These are phyloP conservation scores for Poeciliopsis retropinna DNA, from an alignment of 2,113 vertebrate species.

Conservation along the genomic window DNA sequence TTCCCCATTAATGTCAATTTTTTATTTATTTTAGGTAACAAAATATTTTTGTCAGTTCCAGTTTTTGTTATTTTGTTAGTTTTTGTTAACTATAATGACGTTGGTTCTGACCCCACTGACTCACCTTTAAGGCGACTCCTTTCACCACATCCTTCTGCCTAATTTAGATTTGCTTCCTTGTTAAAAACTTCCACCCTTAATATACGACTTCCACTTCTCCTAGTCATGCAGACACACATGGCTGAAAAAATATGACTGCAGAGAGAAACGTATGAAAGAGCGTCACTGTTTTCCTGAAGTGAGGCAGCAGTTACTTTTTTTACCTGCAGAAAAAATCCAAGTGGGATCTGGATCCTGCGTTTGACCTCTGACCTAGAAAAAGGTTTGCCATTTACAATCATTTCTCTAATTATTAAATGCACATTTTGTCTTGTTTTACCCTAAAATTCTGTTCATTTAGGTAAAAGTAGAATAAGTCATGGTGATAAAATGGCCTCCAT, in stretches of 20 bases:
- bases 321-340: slow-evolving; percentile 58
- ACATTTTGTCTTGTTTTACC: too few species aligned
- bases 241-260: slow-evolving; percentile 2
- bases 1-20: too few species aligned
- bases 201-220: slow-evolving; percentile 48
- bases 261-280: slow-evolving; percentile 48
- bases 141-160: slow-evolving; percentile 64
- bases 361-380: slow-evolving; percentile 56
- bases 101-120: slow-evolving; percentile 40
- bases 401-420: too few species aligned
- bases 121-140: slow-evolving; percentile 66
- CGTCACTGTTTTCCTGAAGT: slow-evolving; percentile 48
- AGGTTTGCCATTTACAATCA: neutral
- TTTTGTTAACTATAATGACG: too few species aligned
- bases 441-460: too few species aligned
- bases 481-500: too few species aligned
- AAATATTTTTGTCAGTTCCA: too few species aligned
- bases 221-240: slow-evolving; percentile 18
- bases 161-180: slow-evolving; percentile 73
- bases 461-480: too few species aligned
- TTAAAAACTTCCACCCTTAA: slow-evolving; percentile 47
- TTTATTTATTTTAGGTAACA: too few species aligned
- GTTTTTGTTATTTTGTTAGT: too few species aligned
- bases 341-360: slow-evolving; percentile 56
- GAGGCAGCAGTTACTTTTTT: slow-evolving; percentile 48